Evolutionary conservation across 2,797 vertebrate species (phyloP).

Genomic region (Graptemys geographica): DNA sequence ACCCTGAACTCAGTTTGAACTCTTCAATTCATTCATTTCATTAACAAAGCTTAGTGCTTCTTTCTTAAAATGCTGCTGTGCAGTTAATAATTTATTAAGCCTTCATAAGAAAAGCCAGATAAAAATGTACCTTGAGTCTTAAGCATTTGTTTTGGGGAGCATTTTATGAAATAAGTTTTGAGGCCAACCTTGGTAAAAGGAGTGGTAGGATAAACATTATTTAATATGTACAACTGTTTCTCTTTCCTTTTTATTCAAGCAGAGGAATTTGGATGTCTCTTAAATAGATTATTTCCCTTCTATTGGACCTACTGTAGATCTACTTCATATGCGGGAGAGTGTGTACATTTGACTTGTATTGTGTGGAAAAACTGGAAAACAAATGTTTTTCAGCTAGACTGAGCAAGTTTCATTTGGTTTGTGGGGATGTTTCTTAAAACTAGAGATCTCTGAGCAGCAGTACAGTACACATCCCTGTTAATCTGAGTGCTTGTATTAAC

Average conservation of each 20-base stretch:
- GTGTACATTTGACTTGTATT: not conserved
- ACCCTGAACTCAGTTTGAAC: slow-evolving; percentile 27
- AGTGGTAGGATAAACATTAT: slow-evolving; percentile 16
- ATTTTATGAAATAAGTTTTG: slow-evolving; percentile 23
- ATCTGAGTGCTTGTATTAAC: not conserved
- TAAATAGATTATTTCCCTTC: slow-evolving; percentile 9
- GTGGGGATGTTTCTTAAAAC: not conserved
- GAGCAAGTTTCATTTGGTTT: not conserved
- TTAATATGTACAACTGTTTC: slow-evolving; percentile 6
- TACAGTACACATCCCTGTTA: not conserved
- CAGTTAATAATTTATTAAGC: slow-evolving; percentile 34
- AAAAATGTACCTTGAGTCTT: slow-evolving; percentile 50
- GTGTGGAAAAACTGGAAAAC: not conserved
- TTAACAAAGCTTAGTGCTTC: slow-evolving; percentile 39
- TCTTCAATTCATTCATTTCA: slow-evolving; percentile 50
- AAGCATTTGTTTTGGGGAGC: slow-evolving; percentile 40
- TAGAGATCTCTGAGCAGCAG: not conserved
- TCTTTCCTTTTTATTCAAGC: slow-evolving; percentile 1
- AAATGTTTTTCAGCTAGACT: not conserved
- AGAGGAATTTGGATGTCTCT: slow-evolving; percentile 22
- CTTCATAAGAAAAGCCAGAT: slow-evolving; percentile 45
- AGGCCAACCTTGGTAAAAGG: slow-evolving; percentile 17
- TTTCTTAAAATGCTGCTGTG: slow-evolving; percentile 38
- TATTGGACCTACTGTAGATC: not conserved
- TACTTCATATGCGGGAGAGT: not conserved